Evolutionary conservation across 1,140 invertebrate genomes (phyloP).

Genomic region (Heterodera carotae): DNA sequence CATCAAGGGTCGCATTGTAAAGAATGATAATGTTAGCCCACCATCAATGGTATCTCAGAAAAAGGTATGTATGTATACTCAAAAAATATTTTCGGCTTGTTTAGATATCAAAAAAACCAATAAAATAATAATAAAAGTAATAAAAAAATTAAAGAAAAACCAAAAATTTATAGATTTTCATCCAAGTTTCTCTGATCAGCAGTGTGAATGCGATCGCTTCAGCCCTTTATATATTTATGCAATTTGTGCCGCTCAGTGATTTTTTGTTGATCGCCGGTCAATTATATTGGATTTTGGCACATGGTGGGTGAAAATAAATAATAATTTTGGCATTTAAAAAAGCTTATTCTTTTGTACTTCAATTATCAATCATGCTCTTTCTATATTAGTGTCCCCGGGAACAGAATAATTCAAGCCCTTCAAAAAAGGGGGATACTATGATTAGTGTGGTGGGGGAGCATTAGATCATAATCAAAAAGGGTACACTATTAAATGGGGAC

Average conservation of each 20-base stretch:
- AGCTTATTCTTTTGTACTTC: no score
- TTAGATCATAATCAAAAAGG: no score
- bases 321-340: no score
- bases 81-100: background rate
- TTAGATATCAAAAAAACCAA: no score
- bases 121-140: no score
- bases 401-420: background rate
- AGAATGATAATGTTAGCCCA: background rate
- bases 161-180: slow-evolving; percentile 30
- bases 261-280: slow-evolving; percentile 22
- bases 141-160: no score
- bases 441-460: no score
- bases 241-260: slow-evolving; percentile 32
- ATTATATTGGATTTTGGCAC: slow-evolving; percentile 33
- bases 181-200: slow-evolving; percentile 41
- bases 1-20: slow-evolving; percentile 19
- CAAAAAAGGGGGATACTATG: background rate
- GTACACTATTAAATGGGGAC: no score
- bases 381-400: no score
- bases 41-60: background rate
- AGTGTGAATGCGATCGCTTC: slow-evolving; percentile 27
- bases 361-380: no score
- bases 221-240: slow-evolving; percentile 35
- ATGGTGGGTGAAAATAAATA: slow-evolving; percentile 15
- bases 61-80: background rate